Evolutionary conservation across 2,888 invertebrate species (phyloP).

Genomic region (Acanthosoma haemorrhoidale): DNA sequence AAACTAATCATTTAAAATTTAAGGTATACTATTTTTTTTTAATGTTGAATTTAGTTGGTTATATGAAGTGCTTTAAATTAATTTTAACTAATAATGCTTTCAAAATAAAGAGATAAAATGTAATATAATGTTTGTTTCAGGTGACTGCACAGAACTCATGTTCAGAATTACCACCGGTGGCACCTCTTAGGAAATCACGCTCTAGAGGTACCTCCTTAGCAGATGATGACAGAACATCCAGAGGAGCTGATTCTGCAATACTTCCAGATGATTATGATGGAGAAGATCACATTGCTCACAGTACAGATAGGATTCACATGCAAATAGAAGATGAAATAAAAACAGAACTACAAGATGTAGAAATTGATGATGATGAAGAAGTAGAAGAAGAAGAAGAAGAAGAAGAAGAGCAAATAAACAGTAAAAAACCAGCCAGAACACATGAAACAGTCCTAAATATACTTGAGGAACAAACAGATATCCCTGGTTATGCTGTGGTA

Average conservation of each 20-base stretch:
- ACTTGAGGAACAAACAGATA: slow-evolving; percentile 37
- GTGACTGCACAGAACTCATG: slow-evolving; percentile 45
- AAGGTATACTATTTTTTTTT: too few species aligned
- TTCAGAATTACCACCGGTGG: slow-evolving; percentile 40
- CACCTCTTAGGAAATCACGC: slow-evolving; percentile 47
- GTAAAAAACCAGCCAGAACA: neutral
- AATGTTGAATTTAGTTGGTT: too few species aligned
- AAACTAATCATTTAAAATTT: too few species aligned
- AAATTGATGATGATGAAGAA: slow-evolving; percentile 26
- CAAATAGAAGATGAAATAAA: slow-evolving; percentile 31
- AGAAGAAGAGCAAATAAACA: slow-evolving; percentile 8
- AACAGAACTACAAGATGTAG: slow-evolving; percentile 29
- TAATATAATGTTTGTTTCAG: slow-evolving; percentile 54
- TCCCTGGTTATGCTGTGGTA: slow-evolving; percentile 68
- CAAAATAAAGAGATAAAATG: too few species aligned
- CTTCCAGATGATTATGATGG: slow-evolving; percentile 43
- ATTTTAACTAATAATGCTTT: too few species aligned
- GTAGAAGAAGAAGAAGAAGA: slow-evolving; percentile 21
- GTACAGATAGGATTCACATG: slow-evolving; percentile 31
- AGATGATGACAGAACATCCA: slow-evolving; percentile 67
- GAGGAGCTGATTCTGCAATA: slow-evolving; percentile 51
- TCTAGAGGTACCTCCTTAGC: slow-evolving; percentile 55
- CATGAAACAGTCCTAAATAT: slow-evolving; percentile 35
- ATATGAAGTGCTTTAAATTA: too few species aligned
- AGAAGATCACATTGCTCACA: slow-evolving; percentile 27